Base-by-base conservation (phyloP, 2,797 vertebrate genomes). In the Heteromormyrus szaboi region DNA sequence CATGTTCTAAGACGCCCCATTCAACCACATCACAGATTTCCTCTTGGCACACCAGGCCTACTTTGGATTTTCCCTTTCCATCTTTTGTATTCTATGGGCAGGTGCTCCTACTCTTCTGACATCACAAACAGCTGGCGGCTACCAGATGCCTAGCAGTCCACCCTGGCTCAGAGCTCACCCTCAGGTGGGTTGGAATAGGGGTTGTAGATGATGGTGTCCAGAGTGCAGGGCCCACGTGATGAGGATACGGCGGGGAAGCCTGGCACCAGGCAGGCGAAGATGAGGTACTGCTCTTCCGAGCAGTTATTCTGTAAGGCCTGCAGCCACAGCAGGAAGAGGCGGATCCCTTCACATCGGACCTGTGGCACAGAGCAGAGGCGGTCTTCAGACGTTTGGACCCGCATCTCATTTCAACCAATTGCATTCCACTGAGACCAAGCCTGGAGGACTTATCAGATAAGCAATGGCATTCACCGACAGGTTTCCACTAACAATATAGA, bases 321-420 rank as follows among this genome's bases (percentile, higher is more conserved):
- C 85, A 99, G 96, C 99, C 99, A 99, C 89, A 99, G 96, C 93
- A 99, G 97, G 95, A 98, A 99, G 88, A 99, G 96, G 56, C 98
- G 96, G 92, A 99, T 99, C 89, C 98, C 99, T 94, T 99, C 98
- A 92, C 98, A 98, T 94, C 98, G 96, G 94, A 99, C 97, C 99
- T 99, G 91, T 4, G 91, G 19, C 72, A 37, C 22, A 25, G 50
- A 86, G 53, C 54, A 50, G 44, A 6, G 0, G 2, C 11, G 1
- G 19, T 29, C 2, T 11, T 44, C 19, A 83, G 76, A 12, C 81
- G 8, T 51, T 46, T 19, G n/a, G 6, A 85, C 46, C 41, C 19
- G 46, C 44, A 50, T 25, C 81, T 84, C 44, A 19, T 50, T 65
- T 29, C 62, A 33, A 68, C 65, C 33, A 19, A 44, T 0, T n/a